Conservation (phyloP, 1,140 invertebrate species). For the Drosophila bifasciata region DNA sequence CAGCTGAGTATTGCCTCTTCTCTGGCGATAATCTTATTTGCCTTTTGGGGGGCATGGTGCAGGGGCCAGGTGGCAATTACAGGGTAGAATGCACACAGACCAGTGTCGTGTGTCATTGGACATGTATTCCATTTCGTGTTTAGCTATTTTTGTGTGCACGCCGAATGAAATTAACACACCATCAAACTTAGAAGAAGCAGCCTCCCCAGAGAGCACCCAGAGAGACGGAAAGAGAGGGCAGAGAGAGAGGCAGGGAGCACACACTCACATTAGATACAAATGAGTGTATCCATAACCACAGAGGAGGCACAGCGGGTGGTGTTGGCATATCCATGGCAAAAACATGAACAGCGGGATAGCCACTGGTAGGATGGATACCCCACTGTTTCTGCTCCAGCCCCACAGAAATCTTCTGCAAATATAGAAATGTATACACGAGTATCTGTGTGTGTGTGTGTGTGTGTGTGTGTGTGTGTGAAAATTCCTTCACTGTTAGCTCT, state of each 20-base stretch:
- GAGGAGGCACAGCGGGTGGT: conserved; percentile 29
- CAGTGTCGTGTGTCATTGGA: conserved; percentile 11
- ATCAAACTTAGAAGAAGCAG: conserved; percentile 39
- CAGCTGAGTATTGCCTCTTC: conserved; percentile 22
- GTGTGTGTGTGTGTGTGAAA: conserved; percentile 10
- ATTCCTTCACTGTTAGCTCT: conserved; percentile 48
- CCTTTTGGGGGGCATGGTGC: conserved; percentile 15
- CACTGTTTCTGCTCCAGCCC: conserved; percentile 22
- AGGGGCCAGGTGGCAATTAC: conserved; percentile 41
- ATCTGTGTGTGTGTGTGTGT: no score
- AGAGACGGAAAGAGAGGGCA: background rate
- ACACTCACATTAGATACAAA: conserved; percentile 28
- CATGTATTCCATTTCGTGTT: conserved; percentile 50
- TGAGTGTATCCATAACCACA: conserved; percentile 36
- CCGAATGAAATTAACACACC: conserved; percentile 77
- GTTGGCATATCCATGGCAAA: conserved; percentile 47
- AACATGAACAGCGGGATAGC: conserved; percentile 29
- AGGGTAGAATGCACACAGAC: background rate
- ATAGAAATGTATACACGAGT: conserved; percentile 3
- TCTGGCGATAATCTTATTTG: conserved; percentile 58
- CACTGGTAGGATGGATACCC: conserved; percentile 27
- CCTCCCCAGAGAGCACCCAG: conserved; percentile 12
- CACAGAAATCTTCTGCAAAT: conserved; percentile 1
- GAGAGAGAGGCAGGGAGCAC: background rate
- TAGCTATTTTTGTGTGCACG: conserved; percentile 69